Conservation (phyloP, 2,888 invertebrate species). For the Pemphredon lugubris region DNA sequence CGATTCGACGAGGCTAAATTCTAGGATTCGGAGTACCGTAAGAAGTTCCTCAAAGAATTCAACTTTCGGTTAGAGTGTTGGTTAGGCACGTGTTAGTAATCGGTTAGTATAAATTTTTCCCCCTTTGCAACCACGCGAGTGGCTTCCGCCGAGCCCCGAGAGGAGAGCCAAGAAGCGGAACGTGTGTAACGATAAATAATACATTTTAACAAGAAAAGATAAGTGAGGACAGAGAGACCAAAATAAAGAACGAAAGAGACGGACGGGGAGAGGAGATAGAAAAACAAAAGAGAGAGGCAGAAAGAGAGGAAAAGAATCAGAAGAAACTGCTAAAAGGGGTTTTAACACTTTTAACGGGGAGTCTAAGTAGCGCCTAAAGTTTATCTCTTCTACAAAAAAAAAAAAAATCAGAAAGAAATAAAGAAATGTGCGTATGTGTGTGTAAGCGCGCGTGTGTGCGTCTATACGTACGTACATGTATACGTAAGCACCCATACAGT, state of each 20-base stretch:
- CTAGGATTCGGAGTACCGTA: conserved; percentile 12
- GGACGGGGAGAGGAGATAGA: conserved; percentile 21
- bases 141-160: conserved; percentile 81
- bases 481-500: conserved; percentile 62
- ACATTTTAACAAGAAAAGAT: conserved; percentile 42
- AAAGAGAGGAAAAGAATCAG: conserved; percentile 33
- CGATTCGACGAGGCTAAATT: conserved; percentile 19
- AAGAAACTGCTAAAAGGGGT: conserved; percentile 5
- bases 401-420: conserved; percentile 31
- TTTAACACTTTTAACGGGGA: background rate
- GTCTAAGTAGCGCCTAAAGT: background rate
- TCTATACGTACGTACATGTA: background rate
- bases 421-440: conserved; percentile 12
- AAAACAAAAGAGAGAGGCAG: conserved; percentile 30
- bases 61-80: conserved; percentile 46
- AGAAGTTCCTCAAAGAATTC: conserved; percentile 37
- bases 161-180: conserved; percentile 81
- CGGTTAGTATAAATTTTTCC: conserved; percentile 72
- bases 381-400: conserved; percentile 13
- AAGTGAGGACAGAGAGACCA: conserved; percentile 41
- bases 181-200: conserved; percentile 55
- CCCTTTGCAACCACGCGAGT: conserved; percentile 78
- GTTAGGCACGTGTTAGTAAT: conserved; percentile 77
- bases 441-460: conserved; percentile 10
- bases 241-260: conserved; percentile 31